phyloP scores from a whole-genome alignment of 2,797 vertebrate species.

The Oreortyx pictus region DNA sequence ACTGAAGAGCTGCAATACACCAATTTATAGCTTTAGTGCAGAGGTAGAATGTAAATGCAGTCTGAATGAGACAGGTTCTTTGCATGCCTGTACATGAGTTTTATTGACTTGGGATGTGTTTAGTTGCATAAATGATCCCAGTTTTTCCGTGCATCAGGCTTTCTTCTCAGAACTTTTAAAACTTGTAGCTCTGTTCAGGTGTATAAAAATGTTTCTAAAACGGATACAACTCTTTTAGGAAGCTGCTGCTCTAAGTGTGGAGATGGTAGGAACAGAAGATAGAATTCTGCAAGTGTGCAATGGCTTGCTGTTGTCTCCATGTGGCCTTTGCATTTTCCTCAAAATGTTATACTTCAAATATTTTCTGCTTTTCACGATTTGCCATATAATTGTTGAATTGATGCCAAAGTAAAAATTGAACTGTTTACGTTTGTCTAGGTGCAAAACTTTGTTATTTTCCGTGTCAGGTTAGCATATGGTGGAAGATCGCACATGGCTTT shows the following conservation, averaged over 20 bases:
- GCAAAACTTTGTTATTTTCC: background rate
- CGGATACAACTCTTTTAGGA: background rate
- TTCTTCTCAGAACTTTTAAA: background rate
- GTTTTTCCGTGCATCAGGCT: background rate
- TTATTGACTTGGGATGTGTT: background rate
- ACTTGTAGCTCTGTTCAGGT: background rate
- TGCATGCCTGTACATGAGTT: background rate
- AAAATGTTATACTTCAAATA: background rate
- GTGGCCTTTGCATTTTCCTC: background rate
- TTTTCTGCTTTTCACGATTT: background rate
- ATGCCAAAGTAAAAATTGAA: background rate
- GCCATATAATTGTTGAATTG: background rate
- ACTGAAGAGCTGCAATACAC: background rate
- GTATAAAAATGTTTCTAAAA: background rate
- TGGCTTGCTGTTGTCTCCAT: background rate
- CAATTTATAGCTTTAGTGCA: background rate
- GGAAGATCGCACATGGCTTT: background rate
- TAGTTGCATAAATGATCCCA: background rate
- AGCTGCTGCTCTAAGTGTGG: background rate
- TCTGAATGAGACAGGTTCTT: background rate
- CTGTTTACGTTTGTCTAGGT: background rate
- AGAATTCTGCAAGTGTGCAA: background rate
- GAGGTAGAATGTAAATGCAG: background rate
- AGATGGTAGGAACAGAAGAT: background rate
- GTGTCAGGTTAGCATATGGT: background rate